Evolutionary conservation across 2,888 invertebrate species (phyloP).

Genomic region (Plagiodera versicolora): DNA sequence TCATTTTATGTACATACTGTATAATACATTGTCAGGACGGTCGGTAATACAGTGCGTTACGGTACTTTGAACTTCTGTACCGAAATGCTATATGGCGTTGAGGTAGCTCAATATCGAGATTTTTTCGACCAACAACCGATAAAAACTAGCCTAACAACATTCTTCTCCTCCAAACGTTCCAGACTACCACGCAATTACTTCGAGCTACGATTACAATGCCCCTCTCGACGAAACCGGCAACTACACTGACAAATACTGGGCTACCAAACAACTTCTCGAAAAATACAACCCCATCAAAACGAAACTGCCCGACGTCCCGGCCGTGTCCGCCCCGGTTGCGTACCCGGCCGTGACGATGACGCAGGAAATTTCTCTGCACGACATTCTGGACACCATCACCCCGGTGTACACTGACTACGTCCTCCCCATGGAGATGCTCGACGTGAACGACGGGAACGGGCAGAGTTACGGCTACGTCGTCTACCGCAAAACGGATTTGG

Average conservation of each 20-base stretch:
- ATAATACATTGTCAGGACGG: too few species aligned
- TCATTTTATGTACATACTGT: too few species aligned
- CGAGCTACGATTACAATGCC: constrained; percentile 79
- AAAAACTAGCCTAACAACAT: too few species aligned
- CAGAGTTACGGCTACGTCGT: constrained; percentile 61
- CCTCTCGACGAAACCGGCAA: constrained; percentile 86
- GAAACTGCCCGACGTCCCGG: constrained; percentile 65
- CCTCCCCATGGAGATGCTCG: constrained; percentile 49
- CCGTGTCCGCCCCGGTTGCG: constrained; percentile 74
- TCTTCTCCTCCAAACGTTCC: too few species aligned
- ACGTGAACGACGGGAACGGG: constrained; percentile 55
- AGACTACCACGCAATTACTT: constrained; percentile 50
- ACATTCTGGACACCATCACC: constrained; percentile 34
- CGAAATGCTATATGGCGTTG: too few species aligned
- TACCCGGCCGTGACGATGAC: constrained; percentile 70
- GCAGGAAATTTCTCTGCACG: constrained; percentile 33
- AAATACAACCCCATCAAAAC: constrained; percentile 48
- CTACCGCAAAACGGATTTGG: constrained; percentile 52
- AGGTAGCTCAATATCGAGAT: too few species aligned
- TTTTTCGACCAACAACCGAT: too few species aligned
- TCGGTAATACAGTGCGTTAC: too few species aligned
- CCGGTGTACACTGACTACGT: constrained; percentile 27
- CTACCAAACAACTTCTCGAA: constrained; percentile 61
- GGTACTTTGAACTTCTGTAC: too few species aligned
- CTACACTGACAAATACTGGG: constrained; percentile 73